Conservation (phyloP, 2,888 invertebrate genomes). For the Polydrusus pterygomalis region DNA sequence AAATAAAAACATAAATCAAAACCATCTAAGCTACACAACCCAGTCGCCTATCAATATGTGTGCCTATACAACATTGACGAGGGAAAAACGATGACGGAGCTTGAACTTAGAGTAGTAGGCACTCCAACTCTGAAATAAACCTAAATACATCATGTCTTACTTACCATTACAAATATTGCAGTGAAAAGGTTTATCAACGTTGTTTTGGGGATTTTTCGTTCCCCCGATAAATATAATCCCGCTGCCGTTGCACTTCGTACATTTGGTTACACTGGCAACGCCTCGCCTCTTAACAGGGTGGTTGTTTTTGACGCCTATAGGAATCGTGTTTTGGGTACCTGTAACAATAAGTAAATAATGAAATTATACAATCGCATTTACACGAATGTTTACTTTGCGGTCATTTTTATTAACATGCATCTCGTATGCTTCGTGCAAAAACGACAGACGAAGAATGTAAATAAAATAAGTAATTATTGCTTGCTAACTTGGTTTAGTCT, state of each 20-base stretch:
- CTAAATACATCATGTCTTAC: constrained; percentile 2
- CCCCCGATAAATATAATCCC: constrained; percentile 88
- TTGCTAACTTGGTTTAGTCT: constrained; percentile 23
- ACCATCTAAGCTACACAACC: too few relatives aligned
- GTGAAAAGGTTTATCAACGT: constrained; percentile 88
- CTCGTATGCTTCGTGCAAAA: not conserved
- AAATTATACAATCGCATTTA: not conserved
- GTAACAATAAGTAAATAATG: constrained; percentile 34
- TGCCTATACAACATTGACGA: too few relatives aligned
- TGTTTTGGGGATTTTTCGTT: constrained; percentile 77
- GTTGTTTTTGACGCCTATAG: constrained; percentile 71
- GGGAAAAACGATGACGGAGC: too few relatives aligned
- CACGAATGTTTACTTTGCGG: constrained; percentile 14
- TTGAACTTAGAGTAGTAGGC: too few relatives aligned
- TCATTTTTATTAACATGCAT: constrained; percentile 8
- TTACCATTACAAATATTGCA: constrained; percentile 89
- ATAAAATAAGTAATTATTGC: constrained; percentile 33
- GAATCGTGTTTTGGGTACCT: constrained; percentile 74
- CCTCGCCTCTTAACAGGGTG: constrained; percentile 91
- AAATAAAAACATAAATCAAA: too few relatives aligned
- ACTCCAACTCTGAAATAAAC: too few relatives aligned
- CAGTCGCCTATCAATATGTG: too few relatives aligned
- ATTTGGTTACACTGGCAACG: constrained; percentile 88
- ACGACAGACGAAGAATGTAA: constrained; percentile 17
- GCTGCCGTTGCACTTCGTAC: constrained; percentile 92